These are phyloP conservation scores for Catagonus wagneri DNA, from an alignment of 2,113 vertebrate genomes.

Conservation along the genomic window DNA sequence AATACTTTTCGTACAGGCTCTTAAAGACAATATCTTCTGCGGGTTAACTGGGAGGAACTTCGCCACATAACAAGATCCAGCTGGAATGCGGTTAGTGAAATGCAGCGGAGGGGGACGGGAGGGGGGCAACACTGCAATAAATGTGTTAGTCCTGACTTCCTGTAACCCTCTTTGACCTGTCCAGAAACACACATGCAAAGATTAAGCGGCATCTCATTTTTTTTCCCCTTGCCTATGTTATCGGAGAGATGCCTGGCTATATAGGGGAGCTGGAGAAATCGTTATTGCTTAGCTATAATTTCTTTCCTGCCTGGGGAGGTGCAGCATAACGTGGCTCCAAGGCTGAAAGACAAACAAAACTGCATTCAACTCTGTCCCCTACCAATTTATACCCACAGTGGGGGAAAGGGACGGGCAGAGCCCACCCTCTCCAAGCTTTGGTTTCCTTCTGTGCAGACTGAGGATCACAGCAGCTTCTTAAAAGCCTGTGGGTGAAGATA, in stretches of 20 bases:
- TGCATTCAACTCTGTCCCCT: neutral
- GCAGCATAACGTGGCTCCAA: neutral
- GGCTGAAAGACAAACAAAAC: neutral
- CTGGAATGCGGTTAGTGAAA: neutral
- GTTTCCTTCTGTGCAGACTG: neutral
- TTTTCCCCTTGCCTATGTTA: too few relatives aligned
- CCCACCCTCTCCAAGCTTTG: neutral
- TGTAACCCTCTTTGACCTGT: fast-evolving
- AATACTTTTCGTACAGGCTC: neutral
- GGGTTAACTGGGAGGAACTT: neutral
- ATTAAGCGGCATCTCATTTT: neutral
- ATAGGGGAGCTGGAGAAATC: neutral
- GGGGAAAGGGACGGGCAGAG: neutral
- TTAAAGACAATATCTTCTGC: neutral
- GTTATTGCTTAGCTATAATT: neutral
- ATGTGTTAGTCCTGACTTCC: neutral
- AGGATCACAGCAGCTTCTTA: neutral
- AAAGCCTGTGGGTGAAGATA: neutral
- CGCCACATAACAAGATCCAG: neutral
- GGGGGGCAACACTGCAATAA: neutral
- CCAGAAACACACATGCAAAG: neutral
- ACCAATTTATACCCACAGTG: too few relatives aligned
- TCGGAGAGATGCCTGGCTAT: neutral
- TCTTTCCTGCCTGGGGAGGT: neutral
- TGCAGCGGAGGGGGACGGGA: too few relatives aligned